phyloP scores from a whole-genome alignment of 1,140 invertebrate species.

The Manduca sexta region DNA sequence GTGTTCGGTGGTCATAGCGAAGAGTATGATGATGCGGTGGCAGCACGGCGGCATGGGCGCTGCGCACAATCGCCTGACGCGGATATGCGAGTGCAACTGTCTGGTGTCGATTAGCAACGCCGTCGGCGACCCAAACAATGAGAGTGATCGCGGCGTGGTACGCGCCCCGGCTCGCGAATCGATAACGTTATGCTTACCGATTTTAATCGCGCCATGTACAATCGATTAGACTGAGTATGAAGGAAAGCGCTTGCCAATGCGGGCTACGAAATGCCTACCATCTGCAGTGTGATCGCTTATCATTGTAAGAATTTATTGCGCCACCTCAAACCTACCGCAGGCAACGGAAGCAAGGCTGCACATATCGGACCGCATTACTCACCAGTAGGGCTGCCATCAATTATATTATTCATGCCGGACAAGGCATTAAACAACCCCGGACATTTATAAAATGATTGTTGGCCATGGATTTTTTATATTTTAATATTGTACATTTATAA shows the following conservation, averaged over 20 bases:
- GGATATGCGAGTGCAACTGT: constrained; percentile 45
- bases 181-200: constrained; percentile 41
- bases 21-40: constrained; percentile 5
- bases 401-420: too few relatives aligned
- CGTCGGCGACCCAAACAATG: constrained; percentile 63
- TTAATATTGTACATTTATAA: too few relatives aligned
- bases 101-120: constrained; percentile 54
- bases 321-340: too few relatives aligned
- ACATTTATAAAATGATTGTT: too few relatives aligned
- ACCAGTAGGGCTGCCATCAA: too few relatives aligned
- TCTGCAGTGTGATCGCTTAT: too few relatives aligned
- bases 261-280: background rate
- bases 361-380: too few relatives aligned
- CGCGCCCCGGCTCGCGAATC: constrained; percentile 50
- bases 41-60: constrained; percentile 26
- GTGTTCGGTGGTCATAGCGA: constrained; percentile 16
- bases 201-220: constrained; percentile 44
- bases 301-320: too few relatives aligned
- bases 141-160: constrained; percentile 63
- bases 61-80: constrained; percentile 43
- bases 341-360: too few relatives aligned
- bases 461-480: too few relatives aligned
- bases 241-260: background rate
- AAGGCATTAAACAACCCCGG: too few relatives aligned
- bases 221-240: background rate